Conservation (phyloP, 1,140 invertebrate species). For the Achroia grisella region DNA sequence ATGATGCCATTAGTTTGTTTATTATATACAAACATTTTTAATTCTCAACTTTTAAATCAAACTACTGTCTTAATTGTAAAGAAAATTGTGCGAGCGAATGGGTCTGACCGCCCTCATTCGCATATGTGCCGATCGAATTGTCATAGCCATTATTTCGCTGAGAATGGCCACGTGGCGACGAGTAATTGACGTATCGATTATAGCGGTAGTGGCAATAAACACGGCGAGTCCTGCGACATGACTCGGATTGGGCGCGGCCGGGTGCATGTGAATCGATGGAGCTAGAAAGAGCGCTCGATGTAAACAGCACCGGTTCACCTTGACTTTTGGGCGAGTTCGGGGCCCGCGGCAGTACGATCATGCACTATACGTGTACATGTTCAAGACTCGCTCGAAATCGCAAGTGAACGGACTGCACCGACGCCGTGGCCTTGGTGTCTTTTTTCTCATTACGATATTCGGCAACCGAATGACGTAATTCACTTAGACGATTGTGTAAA, state of each 20-base stretch:
- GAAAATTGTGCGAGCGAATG: conserved; percentile 29
- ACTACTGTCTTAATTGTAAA: too few relatives aligned
- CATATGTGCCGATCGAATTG: conserved; percentile 24
- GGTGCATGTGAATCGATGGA: conserved; percentile 1
- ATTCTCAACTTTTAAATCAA: too few relatives aligned
- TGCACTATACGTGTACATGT: neutral
- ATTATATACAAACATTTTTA: too few relatives aligned
- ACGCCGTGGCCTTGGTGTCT: conserved; percentile 37
- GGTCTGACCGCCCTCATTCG: conserved; percentile 34
- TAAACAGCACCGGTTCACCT: conserved; percentile 34
- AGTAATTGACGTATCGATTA: conserved; percentile 39
- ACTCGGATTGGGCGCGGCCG: neutral
- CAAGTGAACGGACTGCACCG: conserved; percentile 59
- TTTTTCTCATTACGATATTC: conserved; percentile 49
- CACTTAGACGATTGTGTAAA: conserved; percentile 36
- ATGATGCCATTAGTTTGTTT: too few relatives aligned
- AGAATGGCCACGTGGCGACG: conserved; percentile 38
- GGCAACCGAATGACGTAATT: conserved; percentile 45
- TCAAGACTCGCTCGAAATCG: conserved; percentile 36
- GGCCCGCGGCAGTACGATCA: conserved; percentile 10
- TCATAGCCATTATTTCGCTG: conserved; percentile 25
- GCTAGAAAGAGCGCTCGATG: neutral
- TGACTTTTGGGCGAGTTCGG: conserved; percentile 47
- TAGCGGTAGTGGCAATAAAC: conserved; percentile 5
- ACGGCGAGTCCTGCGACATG: neutral